A percentile compares a stretch with the other conserved stretches of the same genome.
phyloP scores from a whole-genome alignment of 92 coral and sea anemone species.

The Epizoanthus ramosus region DNA sequence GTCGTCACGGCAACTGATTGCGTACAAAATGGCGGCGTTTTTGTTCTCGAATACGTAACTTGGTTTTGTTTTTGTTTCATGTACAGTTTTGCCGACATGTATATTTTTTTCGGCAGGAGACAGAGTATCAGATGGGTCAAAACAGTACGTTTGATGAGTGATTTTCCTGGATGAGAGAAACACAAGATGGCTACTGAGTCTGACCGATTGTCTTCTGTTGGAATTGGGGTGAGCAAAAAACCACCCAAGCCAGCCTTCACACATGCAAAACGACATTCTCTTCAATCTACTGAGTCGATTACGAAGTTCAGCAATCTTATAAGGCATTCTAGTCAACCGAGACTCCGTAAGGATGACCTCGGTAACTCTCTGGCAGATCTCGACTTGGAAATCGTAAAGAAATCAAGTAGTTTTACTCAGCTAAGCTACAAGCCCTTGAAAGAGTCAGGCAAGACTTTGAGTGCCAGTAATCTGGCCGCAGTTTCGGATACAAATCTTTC shows the following conservation, averaged over 20 bases:
- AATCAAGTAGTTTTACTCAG: slow-evolving; percentile 74
- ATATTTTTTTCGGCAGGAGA: slow-evolving; percentile 1
- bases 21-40: slow-evolving; percentile 76
- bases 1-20: slow-evolving; percentile 85
- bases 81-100: slow-evolving; percentile 1
- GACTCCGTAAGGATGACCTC: slow-evolving; percentile 65
- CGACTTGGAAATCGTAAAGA: slow-evolving; percentile 56
- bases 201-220: slow-evolving; percentile 34
- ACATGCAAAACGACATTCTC: slow-evolving; percentile 65
- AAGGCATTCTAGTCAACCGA: slow-evolving; percentile 86
- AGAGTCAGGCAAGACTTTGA: slow-evolving; percentile 74
- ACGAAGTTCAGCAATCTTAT: slow-evolving; percentile 73
- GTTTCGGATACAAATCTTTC: slow-evolving; percentile 86
- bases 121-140: neutral
- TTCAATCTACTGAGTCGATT: slow-evolving; percentile 75
- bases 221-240: slow-evolving; percentile 23
- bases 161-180: neutral
- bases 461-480: slow-evolving; percentile 97
- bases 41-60: slow-evolving; percentile 67
- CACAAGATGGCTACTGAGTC: slow-evolving; percentile 45
- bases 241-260: slow-evolving; percentile 72
- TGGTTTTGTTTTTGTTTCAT: neutral
- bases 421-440: slow-evolving; percentile 51
- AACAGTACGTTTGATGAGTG: neutral
- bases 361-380: slow-evolving; percentile 69